Conservation (phyloP, 1,140 invertebrate genomes). For the Hylaeus anthracinus region DNA sequence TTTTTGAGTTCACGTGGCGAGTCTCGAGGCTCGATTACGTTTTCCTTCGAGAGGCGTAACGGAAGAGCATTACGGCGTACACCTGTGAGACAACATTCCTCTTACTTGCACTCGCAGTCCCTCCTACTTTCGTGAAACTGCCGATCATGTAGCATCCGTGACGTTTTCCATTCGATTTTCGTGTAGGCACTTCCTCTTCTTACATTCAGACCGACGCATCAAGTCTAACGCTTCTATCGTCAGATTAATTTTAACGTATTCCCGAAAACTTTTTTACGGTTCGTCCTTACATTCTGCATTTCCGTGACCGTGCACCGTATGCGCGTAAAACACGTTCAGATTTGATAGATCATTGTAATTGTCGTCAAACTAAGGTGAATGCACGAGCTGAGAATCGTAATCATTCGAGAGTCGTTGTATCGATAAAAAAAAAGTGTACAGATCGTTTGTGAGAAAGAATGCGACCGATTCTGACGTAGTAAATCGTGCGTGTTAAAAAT, state of each 20-base stretch:
- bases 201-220: neutral
- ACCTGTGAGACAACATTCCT: conserved; percentile 48
- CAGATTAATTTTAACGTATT: conserved; percentile 4
- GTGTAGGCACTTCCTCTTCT: neutral
- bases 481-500: neutral
- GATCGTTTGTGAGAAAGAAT: neutral
- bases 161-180: conserved; percentile 14
- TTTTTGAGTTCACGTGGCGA: conserved; percentile 37
- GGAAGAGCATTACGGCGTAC: conserved; percentile 39
- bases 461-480: neutral
- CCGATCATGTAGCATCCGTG: conserved; percentile 7
- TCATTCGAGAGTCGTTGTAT: neutral
- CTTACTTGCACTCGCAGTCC: conserved; percentile 42
- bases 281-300: neutral
- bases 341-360: too few relatives aligned
- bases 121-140: conserved; percentile 27
- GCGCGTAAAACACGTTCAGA: neutral
- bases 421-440: neutral
- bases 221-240: neutral
- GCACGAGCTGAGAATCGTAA: too few relatives aligned
- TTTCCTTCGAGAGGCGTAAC: conserved; percentile 24
- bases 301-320: neutral
- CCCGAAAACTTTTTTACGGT: neutral
- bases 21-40: conserved; percentile 7
- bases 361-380: neutral